Conservation (phyloP, 2,797 vertebrate genomes). For the Semaprochilodus insignis region DNA sequence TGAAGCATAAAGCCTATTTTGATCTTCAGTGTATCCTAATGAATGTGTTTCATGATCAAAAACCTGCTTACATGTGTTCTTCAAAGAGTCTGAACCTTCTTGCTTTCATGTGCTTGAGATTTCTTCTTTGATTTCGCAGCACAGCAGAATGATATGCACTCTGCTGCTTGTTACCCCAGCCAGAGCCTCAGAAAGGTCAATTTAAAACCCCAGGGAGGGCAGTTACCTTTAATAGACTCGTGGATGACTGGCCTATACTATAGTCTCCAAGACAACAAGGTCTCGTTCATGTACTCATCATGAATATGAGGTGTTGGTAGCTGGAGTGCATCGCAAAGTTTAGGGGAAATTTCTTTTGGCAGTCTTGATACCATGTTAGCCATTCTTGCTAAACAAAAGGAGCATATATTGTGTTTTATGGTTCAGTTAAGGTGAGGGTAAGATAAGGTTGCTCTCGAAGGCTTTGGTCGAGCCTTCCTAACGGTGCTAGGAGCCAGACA, state of each 20-base stretch:
- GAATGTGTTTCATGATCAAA: conserved; percentile 4
- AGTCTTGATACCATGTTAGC: background rate
- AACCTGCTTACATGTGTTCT: background rate
- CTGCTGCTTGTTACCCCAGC: conserved; percentile 39
- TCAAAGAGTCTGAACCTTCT: conserved; percentile 19
- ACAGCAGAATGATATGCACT: conserved; percentile 23
- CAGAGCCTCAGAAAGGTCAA: conserved; percentile 48
- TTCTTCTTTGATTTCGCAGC: conserved; percentile 45
- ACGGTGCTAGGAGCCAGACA: background rate
- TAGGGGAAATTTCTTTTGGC: background rate
- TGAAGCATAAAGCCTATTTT: background rate
- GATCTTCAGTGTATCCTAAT: background rate
- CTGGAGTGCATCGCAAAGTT: background rate
- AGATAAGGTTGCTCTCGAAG: background rate
- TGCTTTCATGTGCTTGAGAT: conserved; percentile 25
- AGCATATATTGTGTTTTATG: background rate
- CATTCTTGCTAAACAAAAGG: background rate
- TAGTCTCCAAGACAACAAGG: conserved; percentile 36
- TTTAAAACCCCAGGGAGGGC: conserved; percentile 49
- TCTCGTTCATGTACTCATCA: conserved; percentile 35
- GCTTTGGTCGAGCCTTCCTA: background rate
- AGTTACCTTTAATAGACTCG: conserved; percentile 55
- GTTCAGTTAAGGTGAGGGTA: background rate
- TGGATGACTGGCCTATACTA: conserved; percentile 12
- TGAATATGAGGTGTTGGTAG: conserved; percentile 31